phyloP scores from a whole-genome alignment of 2,797 vertebrate species.

The Aldrovandia affinis region DNA sequence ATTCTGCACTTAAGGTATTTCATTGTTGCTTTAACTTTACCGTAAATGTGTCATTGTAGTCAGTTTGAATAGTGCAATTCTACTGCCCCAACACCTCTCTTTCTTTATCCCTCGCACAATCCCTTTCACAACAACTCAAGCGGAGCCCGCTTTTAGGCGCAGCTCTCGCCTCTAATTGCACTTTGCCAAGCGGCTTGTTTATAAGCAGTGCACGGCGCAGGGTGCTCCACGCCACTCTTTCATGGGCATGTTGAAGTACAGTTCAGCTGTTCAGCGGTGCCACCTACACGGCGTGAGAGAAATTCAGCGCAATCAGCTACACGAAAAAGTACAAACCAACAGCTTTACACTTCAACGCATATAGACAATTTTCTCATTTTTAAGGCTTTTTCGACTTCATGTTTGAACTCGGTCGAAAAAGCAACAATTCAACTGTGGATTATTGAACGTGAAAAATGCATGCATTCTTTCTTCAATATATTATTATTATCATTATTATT shows the following conservation, averaged over 20 bases:
- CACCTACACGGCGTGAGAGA: background rate
- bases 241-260: background rate
- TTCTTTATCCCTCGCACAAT: background rate
- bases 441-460: background rate
- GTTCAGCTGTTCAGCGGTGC: background rate
- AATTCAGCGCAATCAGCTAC: background rate
- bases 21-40: background rate
- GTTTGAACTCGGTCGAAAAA: background rate
- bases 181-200: constrained; percentile 22
- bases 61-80: background rate
- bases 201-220: constrained; percentile 18
- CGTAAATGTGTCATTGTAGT: constrained; percentile 14
- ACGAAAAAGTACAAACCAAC: background rate
- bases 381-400: background rate
- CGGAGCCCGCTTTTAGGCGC: constrained; percentile 9
- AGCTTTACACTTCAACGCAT: background rate
- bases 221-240: constrained; percentile 19
- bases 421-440: background rate
- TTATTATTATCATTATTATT: background rate
- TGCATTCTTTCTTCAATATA: background rate
- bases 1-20: constrained; percentile 8
- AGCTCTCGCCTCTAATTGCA: constrained; percentile 14
- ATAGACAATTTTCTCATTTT: background rate
- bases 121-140: constrained; percentile 22
- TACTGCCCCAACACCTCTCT: constrained; percentile 13